These are phyloP conservation scores for Drosophila lacteicornis DNA, from an alignment of 1,140 invertebrate species.

Conservation along the genomic window DNA sequence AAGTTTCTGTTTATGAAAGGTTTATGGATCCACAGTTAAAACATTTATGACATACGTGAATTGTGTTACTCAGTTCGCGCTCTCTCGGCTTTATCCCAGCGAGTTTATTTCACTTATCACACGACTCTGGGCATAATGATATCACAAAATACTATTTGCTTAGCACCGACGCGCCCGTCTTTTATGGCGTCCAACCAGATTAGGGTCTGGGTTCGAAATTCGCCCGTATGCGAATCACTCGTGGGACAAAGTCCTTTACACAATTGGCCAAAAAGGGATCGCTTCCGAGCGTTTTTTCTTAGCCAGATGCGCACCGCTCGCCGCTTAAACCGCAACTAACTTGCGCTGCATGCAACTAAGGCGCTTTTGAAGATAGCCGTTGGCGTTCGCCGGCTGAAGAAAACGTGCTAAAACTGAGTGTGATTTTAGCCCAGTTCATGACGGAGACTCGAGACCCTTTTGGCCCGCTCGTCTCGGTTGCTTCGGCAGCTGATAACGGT, in stretches of 20 bases:
- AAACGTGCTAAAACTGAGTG: conserved; percentile 66
- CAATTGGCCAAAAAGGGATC: conserved; percentile 6
- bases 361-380: conserved; percentile 69
- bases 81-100: conserved; percentile 40
- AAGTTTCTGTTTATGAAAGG: conserved; percentile 43
- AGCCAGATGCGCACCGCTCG: conserved; percentile 54
- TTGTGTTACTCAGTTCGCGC: conserved; percentile 26
- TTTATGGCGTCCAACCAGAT: conserved; percentile 38
- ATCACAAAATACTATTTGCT: conserved; percentile 49
- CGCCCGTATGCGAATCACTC: conserved; percentile 11
- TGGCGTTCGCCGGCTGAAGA: conserved; percentile 39
- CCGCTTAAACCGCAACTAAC: conserved; percentile 72
- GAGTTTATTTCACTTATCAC: conserved; percentile 40
- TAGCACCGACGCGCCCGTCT: conserved; percentile 30
- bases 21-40: conserved; percentile 42
- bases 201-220: conserved; percentile 28
- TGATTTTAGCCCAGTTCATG: conserved; percentile 67
- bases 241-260: conserved; percentile 34
- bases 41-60: conserved; percentile 43
- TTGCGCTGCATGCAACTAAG: conserved; percentile 57
- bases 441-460: conserved; percentile 39
- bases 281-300: not conserved
- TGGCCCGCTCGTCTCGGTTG: conserved; percentile 18
- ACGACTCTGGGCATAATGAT: conserved; percentile 42
- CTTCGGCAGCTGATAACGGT: conserved; percentile 57